Evolutionary conservation across 2,888 invertebrate genomes (phyloP), one percentile per base, ranked within the genome.

Genomic region (Trichogramma dendrolimi): DNA sequence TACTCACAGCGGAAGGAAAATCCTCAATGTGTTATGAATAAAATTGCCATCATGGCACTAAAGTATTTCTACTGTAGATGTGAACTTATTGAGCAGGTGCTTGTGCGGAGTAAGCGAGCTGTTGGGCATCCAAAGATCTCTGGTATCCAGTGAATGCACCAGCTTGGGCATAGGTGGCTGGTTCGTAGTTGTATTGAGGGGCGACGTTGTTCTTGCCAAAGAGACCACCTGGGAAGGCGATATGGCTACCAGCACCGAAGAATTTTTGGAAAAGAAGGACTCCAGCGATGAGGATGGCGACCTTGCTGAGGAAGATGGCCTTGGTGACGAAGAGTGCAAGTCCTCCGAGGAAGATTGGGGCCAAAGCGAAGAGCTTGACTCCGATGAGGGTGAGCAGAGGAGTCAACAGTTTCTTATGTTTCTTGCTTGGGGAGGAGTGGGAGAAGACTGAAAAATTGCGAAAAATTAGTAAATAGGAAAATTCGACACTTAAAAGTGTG

Each of bases 291-390:
- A 91, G 77, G 67, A 92, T 85, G 1, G 92, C 92, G 61, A 92
- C 80, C 77, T 92, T 92, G 55, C 91, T 88, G 10, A 92, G 84
- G 67, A 92, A 82, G 60, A 91, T 79, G 41, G 92, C 92, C 80
- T 92, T 92, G 51, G 87, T 83, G 39, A 90, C 87, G 68, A 92
- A 78, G 27, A 92, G 81, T 0, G 87, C 88, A 1, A 92, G 81
- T 54, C 87, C 87, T 14, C 88, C 90, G 66, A 92, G 82, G 14
- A 89, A 78, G 6, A 91, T 77, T 0, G 90, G 90, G 1, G 88
- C 77, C 0, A 92, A 78, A 0, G 89, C 87, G 58, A 91, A 82
- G 59, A 90, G 80, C 72, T 91, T 91, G 38, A 88, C 84, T 44
- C 87, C 91, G 14, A 88, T 81, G 1, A 88, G 87, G 54, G 89